These are phyloP conservation scores for Bombylius discolor DNA, from an alignment of 2,888 invertebrate genomes.

Conservation along the genomic window DNA sequence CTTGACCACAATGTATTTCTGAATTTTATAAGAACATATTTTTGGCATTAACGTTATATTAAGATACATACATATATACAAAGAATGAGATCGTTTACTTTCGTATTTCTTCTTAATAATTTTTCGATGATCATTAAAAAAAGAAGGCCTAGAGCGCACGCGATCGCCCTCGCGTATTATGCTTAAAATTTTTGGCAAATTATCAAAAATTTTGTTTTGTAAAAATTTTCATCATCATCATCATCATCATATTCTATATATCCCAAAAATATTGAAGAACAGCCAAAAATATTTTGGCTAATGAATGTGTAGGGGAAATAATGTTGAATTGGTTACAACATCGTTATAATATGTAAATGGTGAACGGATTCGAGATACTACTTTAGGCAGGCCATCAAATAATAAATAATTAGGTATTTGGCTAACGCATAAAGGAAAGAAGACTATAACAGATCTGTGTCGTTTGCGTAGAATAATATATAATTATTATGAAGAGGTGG, in stretches of 20 bases:
- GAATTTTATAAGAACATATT: constrained; percentile 2
- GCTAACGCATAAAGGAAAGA: no score
- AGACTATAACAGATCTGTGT: no score
- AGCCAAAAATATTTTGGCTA: no score
- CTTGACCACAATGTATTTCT: constrained; percentile 3
- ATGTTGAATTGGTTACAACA: no score
- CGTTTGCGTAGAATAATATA: no score
- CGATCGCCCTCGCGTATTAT: constrained; percentile 5
- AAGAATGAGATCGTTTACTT: constrained; percentile 2
- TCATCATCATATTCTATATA: no score
- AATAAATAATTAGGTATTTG: no score
- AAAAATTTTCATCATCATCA: not conserved
- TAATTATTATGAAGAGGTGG: not conserved
- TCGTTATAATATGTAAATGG: no score
- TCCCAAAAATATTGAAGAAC: no score
- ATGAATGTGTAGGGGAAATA: no score
- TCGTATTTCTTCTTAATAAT: not conserved
- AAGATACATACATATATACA: not conserved
- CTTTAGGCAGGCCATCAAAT: no score
- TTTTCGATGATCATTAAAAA: not conserved
- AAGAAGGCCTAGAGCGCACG: constrained; percentile 1
- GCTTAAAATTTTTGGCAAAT: not conserved
- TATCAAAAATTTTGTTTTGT: not conserved
- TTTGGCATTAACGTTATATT: constrained; percentile 1
- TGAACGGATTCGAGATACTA: no score